These are phyloP conservation scores for Vireo griseus DNA, from an alignment of 2,797 vertebrate genomes.

Conservation along the genomic window DNA sequence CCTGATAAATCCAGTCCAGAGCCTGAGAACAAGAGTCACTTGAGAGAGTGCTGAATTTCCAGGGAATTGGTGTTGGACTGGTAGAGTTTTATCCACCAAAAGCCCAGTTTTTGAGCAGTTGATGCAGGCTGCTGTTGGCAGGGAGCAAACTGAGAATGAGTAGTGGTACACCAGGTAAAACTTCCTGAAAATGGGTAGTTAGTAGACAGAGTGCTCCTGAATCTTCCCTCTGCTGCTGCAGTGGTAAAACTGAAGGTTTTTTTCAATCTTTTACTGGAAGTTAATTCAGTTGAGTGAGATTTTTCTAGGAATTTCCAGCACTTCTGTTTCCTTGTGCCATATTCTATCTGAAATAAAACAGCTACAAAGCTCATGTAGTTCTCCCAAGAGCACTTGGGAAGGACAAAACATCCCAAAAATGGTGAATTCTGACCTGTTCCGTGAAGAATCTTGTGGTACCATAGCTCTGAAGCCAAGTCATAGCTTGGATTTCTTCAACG, in stretches of 20 bases:
- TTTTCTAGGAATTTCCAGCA: background rate
- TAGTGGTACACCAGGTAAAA: background rate
- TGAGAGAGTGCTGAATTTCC: background rate
- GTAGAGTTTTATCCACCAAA: background rate
- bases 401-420: background rate
- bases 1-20: background rate
- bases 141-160: background rate
- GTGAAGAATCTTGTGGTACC: background rate
- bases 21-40: background rate
- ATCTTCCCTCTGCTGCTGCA: background rate
- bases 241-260: background rate
- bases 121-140: background rate
- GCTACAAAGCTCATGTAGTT: background rate
- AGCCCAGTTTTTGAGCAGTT: background rate
- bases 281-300: background rate
- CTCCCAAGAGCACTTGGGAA: background rate
- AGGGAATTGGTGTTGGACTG: background rate
- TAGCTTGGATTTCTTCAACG: background rate
- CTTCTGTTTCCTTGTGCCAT: background rate
- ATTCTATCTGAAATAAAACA: background rate
- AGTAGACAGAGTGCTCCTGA: background rate
- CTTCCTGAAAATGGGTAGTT: background rate
- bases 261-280: background rate
- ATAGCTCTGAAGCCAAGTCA: background rate
- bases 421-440: background rate